phyloP scores from a whole-genome alignment of 2,113 vertebrate species.

The Siniperca knerii region DNA sequence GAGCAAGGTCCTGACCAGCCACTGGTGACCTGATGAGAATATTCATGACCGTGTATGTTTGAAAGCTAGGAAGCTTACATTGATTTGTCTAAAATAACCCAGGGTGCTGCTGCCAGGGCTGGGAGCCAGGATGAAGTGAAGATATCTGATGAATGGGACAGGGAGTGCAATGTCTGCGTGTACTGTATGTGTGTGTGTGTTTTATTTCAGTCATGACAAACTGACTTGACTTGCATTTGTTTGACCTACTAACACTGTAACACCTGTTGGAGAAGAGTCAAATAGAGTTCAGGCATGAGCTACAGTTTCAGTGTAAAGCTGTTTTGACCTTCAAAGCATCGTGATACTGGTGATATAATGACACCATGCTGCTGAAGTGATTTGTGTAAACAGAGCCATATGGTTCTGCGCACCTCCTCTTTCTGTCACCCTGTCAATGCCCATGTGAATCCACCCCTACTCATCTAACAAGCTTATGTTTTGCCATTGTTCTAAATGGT shows the following conservation, averaged over 20 bases:
- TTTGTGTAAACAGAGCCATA: constrained; percentile 53
- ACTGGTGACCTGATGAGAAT: constrained; percentile 73
- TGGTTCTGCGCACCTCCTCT: constrained; percentile 36
- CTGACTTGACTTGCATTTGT: constrained; percentile 24
- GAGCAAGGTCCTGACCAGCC: constrained; percentile 72
- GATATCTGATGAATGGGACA: constrained; percentile 20
- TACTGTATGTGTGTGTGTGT: neutral
- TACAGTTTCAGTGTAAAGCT: neutral
- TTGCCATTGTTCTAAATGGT: constrained; percentile 38
- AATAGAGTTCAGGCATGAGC: neutral
- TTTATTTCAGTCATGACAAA: constrained; percentile 6
- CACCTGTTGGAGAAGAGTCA: neutral
- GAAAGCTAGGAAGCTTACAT: constrained; percentile 51
- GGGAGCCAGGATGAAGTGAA: constrained; percentile 1
- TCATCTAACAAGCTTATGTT: constrained; percentile 41
- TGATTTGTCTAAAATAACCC: constrained; percentile 65
- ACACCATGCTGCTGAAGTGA: constrained; percentile 26
- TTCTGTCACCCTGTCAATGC: constrained; percentile 32
- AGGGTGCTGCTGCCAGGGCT: constrained; percentile 25
- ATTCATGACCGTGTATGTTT: constrained; percentile 70
- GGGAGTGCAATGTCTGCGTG: neutral
- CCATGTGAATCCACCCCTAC: constrained; percentile 21
- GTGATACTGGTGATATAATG: constrained; percentile 19
- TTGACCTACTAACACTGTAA: constrained; percentile 4
- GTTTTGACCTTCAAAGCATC: neutral